These are phyloP conservation scores for Oreochromis tanganicae DNA, from an alignment of 2,113 vertebrate genomes.

Conservation along the genomic window DNA sequence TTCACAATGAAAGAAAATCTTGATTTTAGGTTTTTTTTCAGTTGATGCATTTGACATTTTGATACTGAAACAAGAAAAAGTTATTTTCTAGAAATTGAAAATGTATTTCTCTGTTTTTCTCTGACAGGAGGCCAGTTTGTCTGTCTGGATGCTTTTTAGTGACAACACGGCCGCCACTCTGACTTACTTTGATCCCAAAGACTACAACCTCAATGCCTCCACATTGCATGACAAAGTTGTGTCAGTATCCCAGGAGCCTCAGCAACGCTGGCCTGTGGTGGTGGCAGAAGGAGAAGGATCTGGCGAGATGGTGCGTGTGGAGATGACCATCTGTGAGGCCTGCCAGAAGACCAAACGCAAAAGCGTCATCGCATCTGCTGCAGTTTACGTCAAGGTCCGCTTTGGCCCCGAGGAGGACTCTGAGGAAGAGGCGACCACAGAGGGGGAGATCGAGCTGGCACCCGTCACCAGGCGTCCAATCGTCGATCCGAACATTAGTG, in stretches of 20 bases:
- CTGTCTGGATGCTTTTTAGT: constrained; percentile 93
- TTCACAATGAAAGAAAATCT: neutral
- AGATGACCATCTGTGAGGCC: constrained; percentile 91
- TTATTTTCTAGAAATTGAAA: neutral
- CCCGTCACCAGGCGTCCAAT: constrained; percentile 74
- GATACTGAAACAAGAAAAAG: neutral
- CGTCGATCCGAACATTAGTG: constrained; percentile 65
- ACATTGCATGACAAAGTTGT: constrained; percentile 85
- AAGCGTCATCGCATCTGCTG: constrained; percentile 83
- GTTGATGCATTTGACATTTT: neutral
- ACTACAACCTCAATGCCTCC: constrained; percentile 90
- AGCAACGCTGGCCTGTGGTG: constrained; percentile 81
- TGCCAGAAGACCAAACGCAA: constrained; percentile 98
- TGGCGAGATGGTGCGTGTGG: constrained; percentile 79
- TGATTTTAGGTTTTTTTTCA: neutral
- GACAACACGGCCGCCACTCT: constrained; percentile 88
- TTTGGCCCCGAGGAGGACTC: constrained; percentile 80
- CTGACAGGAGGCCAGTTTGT: constrained; percentile 88
- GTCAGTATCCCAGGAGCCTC: constrained; percentile 81
- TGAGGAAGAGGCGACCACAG: constrained; percentile 76
- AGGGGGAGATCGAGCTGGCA: constrained; percentile 46
- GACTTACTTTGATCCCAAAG: constrained; percentile 88
- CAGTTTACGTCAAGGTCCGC: constrained; percentile 82
- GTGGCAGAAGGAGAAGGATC: constrained; percentile 85
- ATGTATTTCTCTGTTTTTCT: neutral